phyloP scores from a whole-genome alignment of 2,888 invertebrate genomes.

The Amblyteles armatorius region DNA sequence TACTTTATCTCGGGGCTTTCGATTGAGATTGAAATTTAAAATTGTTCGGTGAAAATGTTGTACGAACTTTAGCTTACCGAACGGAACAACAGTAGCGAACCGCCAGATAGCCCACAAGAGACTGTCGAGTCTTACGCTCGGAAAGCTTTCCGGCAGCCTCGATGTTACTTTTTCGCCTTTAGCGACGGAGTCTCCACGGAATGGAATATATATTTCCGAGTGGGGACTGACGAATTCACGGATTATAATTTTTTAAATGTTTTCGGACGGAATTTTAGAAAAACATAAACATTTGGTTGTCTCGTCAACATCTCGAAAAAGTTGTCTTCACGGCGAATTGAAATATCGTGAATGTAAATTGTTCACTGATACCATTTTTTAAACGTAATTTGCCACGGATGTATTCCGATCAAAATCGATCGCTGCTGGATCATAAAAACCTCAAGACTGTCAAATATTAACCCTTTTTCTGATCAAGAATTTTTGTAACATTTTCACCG shows the following conservation, averaged over 20 bases:
- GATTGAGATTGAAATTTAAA: background rate
- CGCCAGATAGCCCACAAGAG: constrained; percentile 58
- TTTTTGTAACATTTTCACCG: no score
- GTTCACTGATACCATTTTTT: background rate
- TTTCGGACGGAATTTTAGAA: background rate
- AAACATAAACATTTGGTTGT: background rate
- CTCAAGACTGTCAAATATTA: no score
- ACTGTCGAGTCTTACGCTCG: constrained; percentile 66
- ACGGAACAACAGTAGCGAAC: constrained; percentile 31
- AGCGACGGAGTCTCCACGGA: constrained; percentile 15
- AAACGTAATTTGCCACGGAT: background rate
- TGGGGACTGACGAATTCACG: constrained; percentile 51
- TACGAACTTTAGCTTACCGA: constrained; percentile 41
- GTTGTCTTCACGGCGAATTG: background rate
- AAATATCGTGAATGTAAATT: background rate
- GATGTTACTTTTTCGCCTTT: constrained; percentile 32
- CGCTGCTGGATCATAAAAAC: no score
- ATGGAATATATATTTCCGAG: constrained; percentile 54
- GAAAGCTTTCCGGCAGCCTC: constrained; percentile 41
- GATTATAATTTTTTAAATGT: background rate
- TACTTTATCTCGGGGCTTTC: background rate
- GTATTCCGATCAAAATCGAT: background rate
- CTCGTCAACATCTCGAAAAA: background rate
- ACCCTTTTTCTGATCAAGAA: no score
- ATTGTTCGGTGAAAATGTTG: background rate